Evolutionary conservation across 2,888 invertebrate species (phyloP).

Genomic region (Drosophila recens): DNA sequence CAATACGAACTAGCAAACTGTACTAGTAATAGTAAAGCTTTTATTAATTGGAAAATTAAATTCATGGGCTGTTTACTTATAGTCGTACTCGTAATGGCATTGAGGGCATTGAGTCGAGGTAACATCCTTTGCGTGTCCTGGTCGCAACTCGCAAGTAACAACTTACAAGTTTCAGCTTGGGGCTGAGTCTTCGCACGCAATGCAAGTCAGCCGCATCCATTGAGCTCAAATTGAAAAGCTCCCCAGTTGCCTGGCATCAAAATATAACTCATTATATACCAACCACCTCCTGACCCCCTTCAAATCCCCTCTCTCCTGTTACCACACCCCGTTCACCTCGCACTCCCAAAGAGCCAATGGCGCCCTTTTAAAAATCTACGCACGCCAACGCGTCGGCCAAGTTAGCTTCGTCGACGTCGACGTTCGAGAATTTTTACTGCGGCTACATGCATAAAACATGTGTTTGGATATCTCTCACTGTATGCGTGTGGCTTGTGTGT

Average conservation of each 20-base stretch:
- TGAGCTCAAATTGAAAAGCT: slow-evolving; percentile 59
- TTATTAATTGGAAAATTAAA: slow-evolving; percentile 43
- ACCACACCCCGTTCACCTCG: slow-evolving; percentile 5
- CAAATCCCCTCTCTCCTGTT: neutral
- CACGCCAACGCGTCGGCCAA: slow-evolving; percentile 73
- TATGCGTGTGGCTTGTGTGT: neutral
- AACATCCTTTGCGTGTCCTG: slow-evolving; percentile 34
- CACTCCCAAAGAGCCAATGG: slow-evolving; percentile 25
- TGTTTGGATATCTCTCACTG: slow-evolving; percentile 27
- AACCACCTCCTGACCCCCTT: neutral
- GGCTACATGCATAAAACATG: slow-evolving; percentile 76
- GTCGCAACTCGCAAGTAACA: neutral
- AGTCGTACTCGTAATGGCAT: slow-evolving; percentile 19
- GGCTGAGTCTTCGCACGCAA: slow-evolving; percentile 46
- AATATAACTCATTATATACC: slow-evolving; percentile 64
- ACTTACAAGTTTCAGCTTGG: slow-evolving; percentile 11
- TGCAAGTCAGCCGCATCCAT: slow-evolving; percentile 56
- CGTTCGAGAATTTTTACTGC: slow-evolving; percentile 69
- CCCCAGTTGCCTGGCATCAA: slow-evolving; percentile 56
- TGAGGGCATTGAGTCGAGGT: slow-evolving; percentile 7
- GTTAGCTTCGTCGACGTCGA: slow-evolving; percentile 69
- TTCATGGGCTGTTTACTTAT: slow-evolving; percentile 4
- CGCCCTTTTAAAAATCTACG: slow-evolving; percentile 74
- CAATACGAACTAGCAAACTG: too few species aligned
- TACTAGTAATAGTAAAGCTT: slow-evolving; percentile 1